phyloP scores from a whole-genome alignment of 2,888 invertebrate genomes.

The Diarsia rubi region DNA sequence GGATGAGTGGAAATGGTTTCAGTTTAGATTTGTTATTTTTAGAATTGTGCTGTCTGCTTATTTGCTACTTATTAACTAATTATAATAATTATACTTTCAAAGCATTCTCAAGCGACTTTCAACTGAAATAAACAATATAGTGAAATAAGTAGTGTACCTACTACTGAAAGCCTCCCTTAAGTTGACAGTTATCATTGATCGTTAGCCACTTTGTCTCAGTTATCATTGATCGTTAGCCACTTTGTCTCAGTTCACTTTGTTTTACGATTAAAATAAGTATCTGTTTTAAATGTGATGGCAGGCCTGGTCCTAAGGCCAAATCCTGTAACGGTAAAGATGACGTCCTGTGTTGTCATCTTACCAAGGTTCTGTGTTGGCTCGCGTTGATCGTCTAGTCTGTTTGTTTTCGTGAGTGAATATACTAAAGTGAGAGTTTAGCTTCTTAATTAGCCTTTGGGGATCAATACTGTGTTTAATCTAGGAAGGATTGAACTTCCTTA shows the following conservation, averaged over 20 bases:
- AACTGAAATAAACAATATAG: background rate
- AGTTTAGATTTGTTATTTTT: slow-evolving; percentile 7
- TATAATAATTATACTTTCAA: background rate
- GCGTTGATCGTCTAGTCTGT: no score
- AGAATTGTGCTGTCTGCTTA: background rate
- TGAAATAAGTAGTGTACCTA: background rate
- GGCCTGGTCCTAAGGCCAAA: no score
- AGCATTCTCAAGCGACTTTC: background rate
- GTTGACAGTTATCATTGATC: background rate
- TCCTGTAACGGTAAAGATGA: no score
- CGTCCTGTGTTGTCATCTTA: no score
- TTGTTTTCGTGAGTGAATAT: no score
- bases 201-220: background rate
- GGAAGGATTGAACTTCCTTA: no score
- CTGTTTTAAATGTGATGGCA: no score
- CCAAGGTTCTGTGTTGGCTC: no score
- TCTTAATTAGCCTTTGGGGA: no score
- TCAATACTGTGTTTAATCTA: no score
- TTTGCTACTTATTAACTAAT: background rate
- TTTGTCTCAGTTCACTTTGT: background rate
- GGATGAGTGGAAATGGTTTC: background rate
- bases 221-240: background rate
- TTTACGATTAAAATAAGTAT: background rate
- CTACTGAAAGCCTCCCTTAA: no score
- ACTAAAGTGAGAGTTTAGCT: no score